Evolutionary conservation across 2,888 invertebrate species (phyloP).

Genomic region (Morpho achilles): DNA sequence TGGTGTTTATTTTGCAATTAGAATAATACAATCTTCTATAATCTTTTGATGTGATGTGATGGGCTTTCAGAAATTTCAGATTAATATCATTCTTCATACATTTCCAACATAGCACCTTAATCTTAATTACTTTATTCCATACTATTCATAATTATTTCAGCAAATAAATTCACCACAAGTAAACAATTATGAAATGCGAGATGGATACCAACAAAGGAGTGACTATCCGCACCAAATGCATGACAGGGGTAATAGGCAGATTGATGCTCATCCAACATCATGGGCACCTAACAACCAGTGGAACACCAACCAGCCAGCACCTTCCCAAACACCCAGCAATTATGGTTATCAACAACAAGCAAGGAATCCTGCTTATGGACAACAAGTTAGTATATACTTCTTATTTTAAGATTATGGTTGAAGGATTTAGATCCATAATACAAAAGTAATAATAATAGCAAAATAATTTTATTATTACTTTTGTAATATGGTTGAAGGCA

Average conservation of each 20-base stretch:
- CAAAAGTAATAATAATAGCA: no score
- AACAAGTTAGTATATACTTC: conserved; percentile 11
- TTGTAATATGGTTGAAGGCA: no score
- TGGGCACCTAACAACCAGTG: conserved; percentile 23
- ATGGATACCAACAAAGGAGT: conserved; percentile 36
- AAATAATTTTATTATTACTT: no score
- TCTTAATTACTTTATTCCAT: not conserved
- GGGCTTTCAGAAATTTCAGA: no score
- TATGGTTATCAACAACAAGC: conserved; percentile 31
- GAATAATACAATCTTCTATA: no score
- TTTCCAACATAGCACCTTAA: not conserved
- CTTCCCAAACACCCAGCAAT: conserved; percentile 30
- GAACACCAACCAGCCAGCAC: conserved; percentile 15
- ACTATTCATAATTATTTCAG: conserved; percentile 8
- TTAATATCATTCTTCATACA: no score
- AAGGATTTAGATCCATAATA: no score
- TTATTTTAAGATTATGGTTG: not conserved
- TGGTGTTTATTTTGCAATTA: no score
- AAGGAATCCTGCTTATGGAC: conserved; percentile 11
- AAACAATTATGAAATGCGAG: conserved; percentile 34
- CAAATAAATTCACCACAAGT: conserved; percentile 24
- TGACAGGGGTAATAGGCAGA: conserved; percentile 29
- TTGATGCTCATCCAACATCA: conserved; percentile 22
- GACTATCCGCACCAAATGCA: conserved; percentile 33
- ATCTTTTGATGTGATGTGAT: no score